Conservation (phyloP, 92 coral and sea anemone species). For the Parazoanthus atlanticus region DNA sequence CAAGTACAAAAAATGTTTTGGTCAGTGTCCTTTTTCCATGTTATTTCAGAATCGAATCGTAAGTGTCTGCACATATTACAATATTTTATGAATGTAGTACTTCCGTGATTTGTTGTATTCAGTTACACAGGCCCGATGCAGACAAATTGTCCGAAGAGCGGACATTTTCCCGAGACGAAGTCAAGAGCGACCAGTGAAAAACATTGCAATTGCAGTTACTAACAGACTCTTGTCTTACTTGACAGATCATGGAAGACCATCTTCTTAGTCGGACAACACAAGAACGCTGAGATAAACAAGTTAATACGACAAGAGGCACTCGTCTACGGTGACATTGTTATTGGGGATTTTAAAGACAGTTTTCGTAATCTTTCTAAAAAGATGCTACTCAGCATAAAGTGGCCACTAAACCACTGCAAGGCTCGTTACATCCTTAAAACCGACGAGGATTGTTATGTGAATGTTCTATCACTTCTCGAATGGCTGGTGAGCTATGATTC, state of each 20-base stretch:
- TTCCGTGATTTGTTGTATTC: too few relatives aligned
- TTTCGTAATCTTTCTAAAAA: constrained; percentile 70
- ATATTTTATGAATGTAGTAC: too few relatives aligned
- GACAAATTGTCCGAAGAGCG: too few relatives aligned
- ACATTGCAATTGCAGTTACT: neutral
- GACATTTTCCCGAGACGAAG: too few relatives aligned
- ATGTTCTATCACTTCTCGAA: constrained; percentile 63
- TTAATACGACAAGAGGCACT: constrained; percentile 71
- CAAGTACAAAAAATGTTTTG: too few relatives aligned
- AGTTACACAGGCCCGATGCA: too few relatives aligned
- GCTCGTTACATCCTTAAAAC: constrained; percentile 78
- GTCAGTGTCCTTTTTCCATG: too few relatives aligned
- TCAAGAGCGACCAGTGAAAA: neutral
- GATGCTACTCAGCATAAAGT: constrained; percentile 65
- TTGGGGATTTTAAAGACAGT: constrained; percentile 76
- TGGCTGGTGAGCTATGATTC: constrained; percentile 69
- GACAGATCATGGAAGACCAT: constrained; percentile 80
- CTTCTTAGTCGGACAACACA: constrained; percentile 72
- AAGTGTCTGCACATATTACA: too few relatives aligned
- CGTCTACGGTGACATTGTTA: constrained; percentile 72
- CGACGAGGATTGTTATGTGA: constrained; percentile 83
- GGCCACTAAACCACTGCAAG: constrained; percentile 64
- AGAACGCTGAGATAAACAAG: constrained; percentile 61
- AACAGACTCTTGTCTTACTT: neutral
- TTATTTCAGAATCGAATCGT: too few relatives aligned